A percentile compares a stretch with the other conserved stretches of the same genome.
These are phyloP conservation scores for Amia ocellicauda DNA, from an alignment of 2,113 vertebrate genomes.

Conservation along the genomic window DNA sequence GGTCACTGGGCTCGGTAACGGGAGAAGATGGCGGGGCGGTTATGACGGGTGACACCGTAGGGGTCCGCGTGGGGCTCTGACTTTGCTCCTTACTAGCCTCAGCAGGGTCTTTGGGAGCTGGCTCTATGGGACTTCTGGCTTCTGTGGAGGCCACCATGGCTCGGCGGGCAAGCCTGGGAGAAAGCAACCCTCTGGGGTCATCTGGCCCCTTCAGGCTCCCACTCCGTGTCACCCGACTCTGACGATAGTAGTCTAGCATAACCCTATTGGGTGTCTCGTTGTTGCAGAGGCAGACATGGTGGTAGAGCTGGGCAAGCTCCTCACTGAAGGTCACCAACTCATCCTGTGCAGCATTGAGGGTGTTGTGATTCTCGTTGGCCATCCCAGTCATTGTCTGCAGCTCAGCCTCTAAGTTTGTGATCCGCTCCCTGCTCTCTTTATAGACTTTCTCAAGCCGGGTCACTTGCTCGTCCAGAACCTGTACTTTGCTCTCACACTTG, in stretches of 20 bases:
- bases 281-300: constrained; percentile 96
- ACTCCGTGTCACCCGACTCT: constrained; percentile 84
- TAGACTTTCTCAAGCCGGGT: constrained; percentile 73
- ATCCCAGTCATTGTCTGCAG: constrained; percentile 70
- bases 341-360: constrained; percentile 89
- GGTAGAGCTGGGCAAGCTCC: constrained; percentile 95
- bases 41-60: constrained; percentile 71
- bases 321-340: constrained; percentile 96
- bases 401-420: constrained; percentile 80
- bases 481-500: constrained; percentile 74
- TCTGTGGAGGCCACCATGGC: constrained; percentile 69
- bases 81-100: constrained; percentile 61
- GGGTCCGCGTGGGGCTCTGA: constrained; percentile 74
- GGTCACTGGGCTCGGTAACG: constrained; percentile 77
- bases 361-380: constrained; percentile 82
- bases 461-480: constrained; percentile 76
- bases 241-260: constrained; percentile 96
- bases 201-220: constrained; percentile 90
- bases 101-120: constrained; percentile 69
- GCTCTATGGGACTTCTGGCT: constrained; percentile 70
- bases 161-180: constrained; percentile 82
- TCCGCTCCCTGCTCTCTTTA: constrained; percentile 78
- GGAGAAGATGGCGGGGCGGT: constrained; percentile 80
- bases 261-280: constrained; percentile 96
- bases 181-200: constrained; percentile 82